These are phyloP conservation scores for Protaetia brevitarsis DNA, from an alignment of 1,140 invertebrate genomes.

Conservation along the genomic window DNA sequence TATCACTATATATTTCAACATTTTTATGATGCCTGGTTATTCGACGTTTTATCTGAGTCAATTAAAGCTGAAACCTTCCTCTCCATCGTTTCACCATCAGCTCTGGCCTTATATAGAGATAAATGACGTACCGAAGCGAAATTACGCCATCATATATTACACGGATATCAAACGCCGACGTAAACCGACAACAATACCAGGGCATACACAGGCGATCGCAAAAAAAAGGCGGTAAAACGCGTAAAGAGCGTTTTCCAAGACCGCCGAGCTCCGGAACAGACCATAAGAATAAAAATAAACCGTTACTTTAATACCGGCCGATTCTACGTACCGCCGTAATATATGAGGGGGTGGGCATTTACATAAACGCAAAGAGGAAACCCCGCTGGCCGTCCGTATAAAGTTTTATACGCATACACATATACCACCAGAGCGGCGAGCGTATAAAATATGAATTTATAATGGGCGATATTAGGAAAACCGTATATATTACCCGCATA, in stretches of 20 bases:
- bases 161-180: no score
- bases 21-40: no score
- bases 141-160: no score
- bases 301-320: not conserved
- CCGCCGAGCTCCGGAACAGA: not conserved
- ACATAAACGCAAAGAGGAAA: constrained; percentile 6
- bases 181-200: no score
- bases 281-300: constrained; percentile 2
- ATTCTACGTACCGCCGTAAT: not conserved
- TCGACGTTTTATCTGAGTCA: no score
- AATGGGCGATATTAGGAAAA: constrained; percentile 5
- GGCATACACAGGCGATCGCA: no score
- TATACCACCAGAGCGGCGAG: no score
- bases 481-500: constrained; percentile 5
- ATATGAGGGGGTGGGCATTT: constrained; percentile 4
- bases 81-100: no score
- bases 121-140: no score
- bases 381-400: not conserved
- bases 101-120: no score
- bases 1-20: no score
- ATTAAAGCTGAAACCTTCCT: no score
- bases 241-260: not conserved
- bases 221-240: not conserved
- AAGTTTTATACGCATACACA: not conserved
- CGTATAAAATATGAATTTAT: constrained; percentile 16